phyloP scores from a whole-genome alignment of 2,113 vertebrate genomes.

The Helogale parvula region DNA sequence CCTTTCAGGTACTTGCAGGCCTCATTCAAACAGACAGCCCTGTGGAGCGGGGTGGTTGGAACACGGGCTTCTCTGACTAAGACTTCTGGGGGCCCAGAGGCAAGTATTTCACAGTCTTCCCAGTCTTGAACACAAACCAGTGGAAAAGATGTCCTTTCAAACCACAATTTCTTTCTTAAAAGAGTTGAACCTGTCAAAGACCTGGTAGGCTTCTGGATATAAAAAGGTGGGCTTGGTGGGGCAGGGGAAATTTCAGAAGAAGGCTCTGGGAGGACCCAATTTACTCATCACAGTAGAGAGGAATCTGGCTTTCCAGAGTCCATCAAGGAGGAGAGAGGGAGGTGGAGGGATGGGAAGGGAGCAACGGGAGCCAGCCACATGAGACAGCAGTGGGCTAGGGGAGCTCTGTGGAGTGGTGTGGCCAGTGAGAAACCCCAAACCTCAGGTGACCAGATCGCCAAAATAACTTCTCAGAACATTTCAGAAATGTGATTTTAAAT shows the following conservation, averaged over 20 bases:
- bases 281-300: neutral
- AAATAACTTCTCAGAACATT: constrained; percentile 70
- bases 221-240: neutral
- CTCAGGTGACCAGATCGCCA: constrained; percentile 14
- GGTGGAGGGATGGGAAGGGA: neutral
- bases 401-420: neutral
- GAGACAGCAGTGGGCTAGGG: neutral
- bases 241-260: neutral
- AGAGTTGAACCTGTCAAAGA: neutral
- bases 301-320: neutral
- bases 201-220: neutral
- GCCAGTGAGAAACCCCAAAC: constrained; percentile 63
- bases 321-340: neutral
- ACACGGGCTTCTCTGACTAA: neutral
- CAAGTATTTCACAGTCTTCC: neutral
- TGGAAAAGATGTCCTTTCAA: neutral
- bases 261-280: neutral
- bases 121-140: neutral
- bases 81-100: neutral
- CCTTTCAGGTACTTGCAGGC: neutral
- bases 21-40: neutral
- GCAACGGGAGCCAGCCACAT: neutral
- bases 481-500: constrained; percentile 73
- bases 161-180: constrained; percentile 18
- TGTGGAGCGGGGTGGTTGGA: neutral